Conservation (phyloP, 64 coral and sea anemone species). For the Dendronephthya gigantea region DNA sequence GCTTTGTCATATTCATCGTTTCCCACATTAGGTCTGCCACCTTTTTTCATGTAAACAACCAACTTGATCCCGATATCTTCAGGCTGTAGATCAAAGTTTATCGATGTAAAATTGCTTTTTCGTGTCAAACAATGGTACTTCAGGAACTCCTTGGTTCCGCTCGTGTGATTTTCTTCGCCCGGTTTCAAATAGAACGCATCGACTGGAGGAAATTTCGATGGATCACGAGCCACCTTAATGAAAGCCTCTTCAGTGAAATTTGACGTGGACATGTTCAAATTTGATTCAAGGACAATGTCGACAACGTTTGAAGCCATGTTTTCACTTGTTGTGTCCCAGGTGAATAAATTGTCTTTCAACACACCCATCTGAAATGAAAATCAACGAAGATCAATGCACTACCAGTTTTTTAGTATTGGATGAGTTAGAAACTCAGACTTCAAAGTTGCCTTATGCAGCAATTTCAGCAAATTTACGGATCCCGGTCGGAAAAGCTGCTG, state of each 20-base stretch:
- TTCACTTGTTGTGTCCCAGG: background rate
- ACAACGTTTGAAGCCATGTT: background rate
- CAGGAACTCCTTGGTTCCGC: background rate
- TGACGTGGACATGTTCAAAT: background rate
- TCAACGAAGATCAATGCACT: too few species aligned
- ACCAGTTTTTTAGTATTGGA: too few species aligned
- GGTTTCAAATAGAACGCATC: background rate
- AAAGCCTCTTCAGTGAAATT: background rate
- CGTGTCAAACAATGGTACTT: background rate
- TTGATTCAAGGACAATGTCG: background rate
- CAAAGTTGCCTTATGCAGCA: too few species aligned
- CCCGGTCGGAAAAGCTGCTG: too few species aligned
- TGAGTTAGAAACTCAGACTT: too few species aligned
- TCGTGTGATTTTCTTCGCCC: background rate
- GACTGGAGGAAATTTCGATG: background rate
- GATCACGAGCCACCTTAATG: background rate
- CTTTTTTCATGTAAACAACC: background rate
- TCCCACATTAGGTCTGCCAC: background rate
- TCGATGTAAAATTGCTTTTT: background rate
- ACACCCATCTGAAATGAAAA: background rate
- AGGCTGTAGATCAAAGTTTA: background rate
- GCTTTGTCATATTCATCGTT: background rate
- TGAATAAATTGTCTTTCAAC: background rate
- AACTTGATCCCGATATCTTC: background rate
- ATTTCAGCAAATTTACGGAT: too few species aligned